Base-by-base conservation (phyloP, 2,797 vertebrate species). In the Channa striata region DNA sequence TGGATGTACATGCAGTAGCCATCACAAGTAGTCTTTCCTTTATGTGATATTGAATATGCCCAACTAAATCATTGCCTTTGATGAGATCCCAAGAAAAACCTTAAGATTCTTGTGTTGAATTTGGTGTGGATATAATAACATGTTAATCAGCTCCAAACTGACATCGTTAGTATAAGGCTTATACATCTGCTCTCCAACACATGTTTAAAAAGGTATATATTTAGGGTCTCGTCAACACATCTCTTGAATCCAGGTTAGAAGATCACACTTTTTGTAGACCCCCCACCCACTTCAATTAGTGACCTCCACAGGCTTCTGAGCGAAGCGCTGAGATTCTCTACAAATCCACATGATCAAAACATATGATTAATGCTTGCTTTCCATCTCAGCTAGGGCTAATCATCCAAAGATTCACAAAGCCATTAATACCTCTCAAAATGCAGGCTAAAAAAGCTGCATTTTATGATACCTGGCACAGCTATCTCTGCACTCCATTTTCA, bases 341-440 rank as follows among this genome's bases (percentile, higher is more conserved):
- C 51, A 77, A 68, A 88, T 77, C 74, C 72, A 76, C 77, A 82
- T 14, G 81, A 86, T 91, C 86, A 87, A 78, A 89, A 88, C 39
- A 71, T 80, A 76, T 88, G 88, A 91, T 91, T 90, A 84, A 92
- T 87, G 72, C 80, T 72, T 39, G 42, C 77, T 85, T 80, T 85
- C 78, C 67, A 68, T 77, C 72, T 21, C 58, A 59, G 75, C 78
- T 20, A 74, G 66, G 23, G 68, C 81, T 83, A 87, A 89, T 91
- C 83, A 86, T 84, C 76, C 78, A 76, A 70, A 73, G 42, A 82
- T 63, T 86, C 80, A 73, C 49, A 76, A 71, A 78, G 74, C 77
- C 78, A 88, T 91, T 89, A 87, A 88, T 86, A 81, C 74, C 79
- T 70, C 80, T 89, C 61, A 69, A 73, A 82, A 83, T 72, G 68